Evolutionary conservation across 2,113 vertebrate species (phyloP).

Genomic region (Oryzias melastigma): DNA sequence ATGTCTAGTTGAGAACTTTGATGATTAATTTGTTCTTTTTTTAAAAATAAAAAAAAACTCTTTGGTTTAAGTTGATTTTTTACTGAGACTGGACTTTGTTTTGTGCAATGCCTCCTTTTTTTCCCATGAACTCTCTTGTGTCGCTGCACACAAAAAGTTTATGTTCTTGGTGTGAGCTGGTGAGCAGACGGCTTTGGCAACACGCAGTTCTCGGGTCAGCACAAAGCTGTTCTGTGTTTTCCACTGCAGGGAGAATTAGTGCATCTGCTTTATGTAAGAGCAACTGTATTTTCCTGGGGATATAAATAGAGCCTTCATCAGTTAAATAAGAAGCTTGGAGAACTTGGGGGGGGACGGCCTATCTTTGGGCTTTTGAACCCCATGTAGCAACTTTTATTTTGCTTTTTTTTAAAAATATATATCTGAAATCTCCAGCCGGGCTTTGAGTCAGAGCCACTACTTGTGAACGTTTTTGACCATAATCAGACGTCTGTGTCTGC

Average conservation of each 20-base stretch:
- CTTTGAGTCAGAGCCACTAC: not conserved
- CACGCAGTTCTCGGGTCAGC: constrained; percentile 27
- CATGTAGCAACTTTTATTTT: constrained; percentile 3
- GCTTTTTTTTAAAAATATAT: not conserved
- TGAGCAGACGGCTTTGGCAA: constrained; percentile 38
- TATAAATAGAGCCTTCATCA: constrained; percentile 69
- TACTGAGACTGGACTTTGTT: not conserved
- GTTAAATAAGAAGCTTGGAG: constrained; percentile 53
- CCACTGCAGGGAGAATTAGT: constrained; percentile 39
- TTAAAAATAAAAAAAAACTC: constrained; percentile 1
- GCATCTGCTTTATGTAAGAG: constrained; percentile 42
- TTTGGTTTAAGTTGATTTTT: constrained; percentile 25
- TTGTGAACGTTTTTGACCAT: constrained; percentile 16
- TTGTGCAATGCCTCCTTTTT: constrained; percentile 1
- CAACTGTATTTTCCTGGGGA: constrained; percentile 40
- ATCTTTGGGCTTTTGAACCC: constrained; percentile 1
- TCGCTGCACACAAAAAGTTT: constrained; percentile 26
- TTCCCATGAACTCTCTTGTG: constrained; percentile 13
- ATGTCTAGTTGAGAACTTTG: constrained; percentile 12
- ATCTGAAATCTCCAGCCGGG: not conserved
- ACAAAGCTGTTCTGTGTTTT: constrained; percentile 66
- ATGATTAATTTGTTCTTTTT: constrained; percentile 13
- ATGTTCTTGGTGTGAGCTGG: constrained; percentile 42
- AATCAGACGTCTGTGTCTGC: not conserved
- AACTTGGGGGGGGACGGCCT: constrained; percentile 17